Percentiles rank a stretch among this genome's conserved stretches.
Conservation (phyloP, 2,797 vertebrate species). For the Molothrus aeneus region DNA sequence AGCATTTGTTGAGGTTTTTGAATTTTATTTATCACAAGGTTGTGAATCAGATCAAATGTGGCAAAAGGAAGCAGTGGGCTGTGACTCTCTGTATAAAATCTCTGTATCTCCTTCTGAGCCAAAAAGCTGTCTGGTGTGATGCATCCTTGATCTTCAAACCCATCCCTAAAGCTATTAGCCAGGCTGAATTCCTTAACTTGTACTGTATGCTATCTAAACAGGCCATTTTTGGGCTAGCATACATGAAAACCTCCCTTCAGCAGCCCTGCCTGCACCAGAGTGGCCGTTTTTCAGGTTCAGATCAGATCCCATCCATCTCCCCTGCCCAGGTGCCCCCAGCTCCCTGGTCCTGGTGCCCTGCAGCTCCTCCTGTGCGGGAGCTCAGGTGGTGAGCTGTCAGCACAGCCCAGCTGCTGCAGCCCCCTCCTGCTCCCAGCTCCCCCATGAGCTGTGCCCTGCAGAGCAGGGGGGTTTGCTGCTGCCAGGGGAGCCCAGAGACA, state of each 20-base stretch:
- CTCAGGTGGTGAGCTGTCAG: conserved; percentile 64
- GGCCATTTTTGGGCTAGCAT: neutral
- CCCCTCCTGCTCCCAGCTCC: neutral
- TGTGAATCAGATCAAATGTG: neutral
- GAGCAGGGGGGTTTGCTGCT: neutral
- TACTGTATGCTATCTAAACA: neutral
- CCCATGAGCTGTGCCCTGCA: conserved; percentile 29
- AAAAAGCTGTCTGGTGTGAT: neutral
- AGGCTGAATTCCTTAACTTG: neutral
- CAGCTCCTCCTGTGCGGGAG: neutral
- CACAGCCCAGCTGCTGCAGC: conserved; percentile 33
- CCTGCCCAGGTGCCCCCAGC: conserved; percentile 21
- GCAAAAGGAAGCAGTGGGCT: neutral
- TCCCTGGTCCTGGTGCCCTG: conserved; percentile 2
- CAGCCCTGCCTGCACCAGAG: neutral
- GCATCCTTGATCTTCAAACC: neutral
- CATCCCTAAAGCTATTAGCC: conserved; percentile 22
- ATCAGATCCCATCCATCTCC: conserved; percentile 43
- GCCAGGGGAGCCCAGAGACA: conserved; percentile 39
- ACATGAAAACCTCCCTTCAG: neutral
- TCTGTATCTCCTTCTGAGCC: neutral
- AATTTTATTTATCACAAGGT: neutral
- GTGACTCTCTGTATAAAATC: neutral
- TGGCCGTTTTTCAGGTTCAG: conserved; percentile 45
- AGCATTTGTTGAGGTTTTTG: neutral